Evolutionary conservation across 2,797 vertebrate species (phyloP).

Genomic region (Sphaeramia orbicularis): DNA sequence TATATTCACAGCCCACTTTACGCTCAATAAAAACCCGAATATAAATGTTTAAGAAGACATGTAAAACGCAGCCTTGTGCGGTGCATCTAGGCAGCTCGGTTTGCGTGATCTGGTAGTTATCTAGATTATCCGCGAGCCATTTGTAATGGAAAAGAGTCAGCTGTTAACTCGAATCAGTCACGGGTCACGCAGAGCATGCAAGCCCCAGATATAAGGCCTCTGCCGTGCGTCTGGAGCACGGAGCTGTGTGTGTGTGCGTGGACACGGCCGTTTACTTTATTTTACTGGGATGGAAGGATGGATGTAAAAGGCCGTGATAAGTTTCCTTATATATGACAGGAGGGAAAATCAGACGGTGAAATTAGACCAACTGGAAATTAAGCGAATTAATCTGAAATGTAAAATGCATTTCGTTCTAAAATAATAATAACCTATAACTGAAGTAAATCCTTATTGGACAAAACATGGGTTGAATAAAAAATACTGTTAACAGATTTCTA

Average conservation of each 20-base stretch:
- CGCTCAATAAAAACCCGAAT: background rate
- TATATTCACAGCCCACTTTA: no score
- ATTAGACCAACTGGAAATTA: no score
- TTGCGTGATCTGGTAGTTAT: constrained; percentile 83
- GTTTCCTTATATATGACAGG: no score
- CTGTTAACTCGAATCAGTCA: constrained; percentile 85
- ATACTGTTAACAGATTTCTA: no score
- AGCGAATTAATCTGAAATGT: no score
- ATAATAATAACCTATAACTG: no score
- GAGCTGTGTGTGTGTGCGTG: constrained; percentile 11
- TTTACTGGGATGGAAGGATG: background rate
- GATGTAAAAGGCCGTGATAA: no score
- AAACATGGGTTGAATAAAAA: no score
- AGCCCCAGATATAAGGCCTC: constrained; percentile 65
- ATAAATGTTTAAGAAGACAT: background rate
- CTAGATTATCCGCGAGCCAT: constrained; percentile 83
- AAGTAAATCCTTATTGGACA: no score
- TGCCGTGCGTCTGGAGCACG: constrained; percentile 52
- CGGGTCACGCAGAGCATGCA: constrained; percentile 80
- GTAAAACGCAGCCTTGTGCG: constrained; percentile 9
- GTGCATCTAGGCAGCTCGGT: constrained; percentile 53
- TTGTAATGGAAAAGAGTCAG: constrained; percentile 83
- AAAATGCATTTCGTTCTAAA: no score
- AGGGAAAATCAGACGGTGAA: no score
- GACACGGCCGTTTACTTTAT: background rate